Evolutionary conservation across 2,888 invertebrate species (phyloP), one percentile per base, ranked within the genome.

Genomic region (Drosophila hamatofila): DNA sequence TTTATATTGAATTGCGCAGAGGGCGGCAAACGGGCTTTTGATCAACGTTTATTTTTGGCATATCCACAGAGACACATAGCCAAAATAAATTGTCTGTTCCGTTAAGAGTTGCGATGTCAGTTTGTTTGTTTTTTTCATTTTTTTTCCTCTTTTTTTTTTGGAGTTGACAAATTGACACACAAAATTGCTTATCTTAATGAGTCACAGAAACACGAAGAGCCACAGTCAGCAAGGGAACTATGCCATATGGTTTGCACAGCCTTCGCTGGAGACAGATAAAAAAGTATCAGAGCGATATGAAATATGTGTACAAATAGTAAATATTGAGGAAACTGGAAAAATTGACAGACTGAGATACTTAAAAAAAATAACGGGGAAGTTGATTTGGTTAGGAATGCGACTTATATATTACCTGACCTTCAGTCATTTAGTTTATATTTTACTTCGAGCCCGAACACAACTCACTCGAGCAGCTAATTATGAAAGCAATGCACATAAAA

Each of bases 181-280:
- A 56, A 66, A 87, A 78, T 82, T 84, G 84, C 80, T 84, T 83
- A 84, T 87, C 87, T 78, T 55, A 74, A 87, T 87, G 85, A 84
- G 65, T 80, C 83, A 84, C 63, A 65, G 33, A 57, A 35, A 57
- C 46, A 8, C 23, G 23, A 14, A 30, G 27, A 16, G n/a, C 35
- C 16, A n/a, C 37, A 49, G 62, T 25, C 42, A 42, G 51, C 35
- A 18, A 71, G 75, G 75, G 44, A 75, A 66, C 63, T 75, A 25
- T 59, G 14, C 76, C 77, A 76, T 61, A 68, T 76, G 76, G 68
- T 61, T 58, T 16, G 27, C 11, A n/a, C 35, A 51, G 54, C 69
- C 78, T 77, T 73, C 69, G n/a, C 23, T 37, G 11, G 61, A 42
- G 18, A 25, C 60, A 57, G 51, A 56, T 30, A 61, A 46, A 55